These are phyloP conservation scores for Rhipidura dahli DNA, from an alignment of 2,113 vertebrate species.

Conservation along the genomic window DNA sequence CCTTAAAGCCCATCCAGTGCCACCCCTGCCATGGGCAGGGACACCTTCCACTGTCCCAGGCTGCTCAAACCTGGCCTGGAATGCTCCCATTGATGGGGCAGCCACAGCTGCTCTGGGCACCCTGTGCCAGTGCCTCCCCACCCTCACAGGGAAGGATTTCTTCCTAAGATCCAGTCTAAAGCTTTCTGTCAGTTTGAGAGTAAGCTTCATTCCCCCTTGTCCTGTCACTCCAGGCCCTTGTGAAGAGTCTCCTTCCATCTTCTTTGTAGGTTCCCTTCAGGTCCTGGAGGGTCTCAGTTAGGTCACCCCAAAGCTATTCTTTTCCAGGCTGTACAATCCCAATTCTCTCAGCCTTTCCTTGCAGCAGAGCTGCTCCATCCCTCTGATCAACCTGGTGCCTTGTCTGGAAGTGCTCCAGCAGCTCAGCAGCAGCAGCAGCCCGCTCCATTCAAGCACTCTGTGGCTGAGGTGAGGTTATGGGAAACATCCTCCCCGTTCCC, in stretches of 20 bases:
- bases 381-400: background rate
- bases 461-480: background rate
- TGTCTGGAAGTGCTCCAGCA: background rate
- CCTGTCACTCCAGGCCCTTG: background rate
- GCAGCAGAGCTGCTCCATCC: background rate
- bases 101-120: background rate
- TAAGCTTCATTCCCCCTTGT: background rate
- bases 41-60: background rate
- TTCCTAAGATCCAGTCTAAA: background rate
- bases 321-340: background rate
- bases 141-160: background rate
- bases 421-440: background rate
- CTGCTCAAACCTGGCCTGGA: background rate
- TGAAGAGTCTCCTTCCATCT: background rate
- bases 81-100: background rate
- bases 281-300: background rate
- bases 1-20: background rate
- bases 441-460: fast-evolving
- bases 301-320: background rate
- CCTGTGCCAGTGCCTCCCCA: background rate
- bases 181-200: background rate
- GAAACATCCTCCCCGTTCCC: background rate
- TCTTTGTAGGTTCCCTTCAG: background rate
- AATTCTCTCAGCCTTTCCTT: background rate
- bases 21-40: background rate